Evolutionary conservation across 2,888 invertebrate genomes (phyloP).

Genomic region (Aphidius colemani): DNA sequence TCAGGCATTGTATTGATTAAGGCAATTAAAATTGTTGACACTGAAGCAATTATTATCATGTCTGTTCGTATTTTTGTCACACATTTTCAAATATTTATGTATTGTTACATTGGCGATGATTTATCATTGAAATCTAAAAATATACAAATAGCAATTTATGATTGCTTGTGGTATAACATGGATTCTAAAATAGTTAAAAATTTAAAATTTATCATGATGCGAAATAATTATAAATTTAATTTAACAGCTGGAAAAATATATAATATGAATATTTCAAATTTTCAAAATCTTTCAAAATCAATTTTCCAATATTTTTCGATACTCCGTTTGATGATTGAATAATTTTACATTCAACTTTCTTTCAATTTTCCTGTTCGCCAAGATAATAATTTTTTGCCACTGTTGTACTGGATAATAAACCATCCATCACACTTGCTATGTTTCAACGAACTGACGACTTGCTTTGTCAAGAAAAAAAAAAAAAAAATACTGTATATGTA

Average conservation of each 20-base stretch:
- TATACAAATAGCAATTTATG: constrained; percentile 29
- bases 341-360: neutral
- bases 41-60: constrained; percentile 14
- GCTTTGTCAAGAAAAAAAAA: too few relatives aligned
- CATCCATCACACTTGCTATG: too few relatives aligned
- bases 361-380: too few relatives aligned
- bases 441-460: too few relatives aligned
- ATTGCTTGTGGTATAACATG: constrained; percentile 30
- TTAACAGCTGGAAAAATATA: constrained; percentile 30
- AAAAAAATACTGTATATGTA: too few relatives aligned
- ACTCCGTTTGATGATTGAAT: constrained; percentile 21
- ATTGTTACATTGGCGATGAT: constrained; percentile 30
- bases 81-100: constrained; percentile 29
- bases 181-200: constrained; percentile 15
- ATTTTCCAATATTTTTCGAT: constrained; percentile 30
- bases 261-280: constrained; percentile 23
- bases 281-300: constrained; percentile 21
- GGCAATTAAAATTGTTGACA: constrained; percentile 21
- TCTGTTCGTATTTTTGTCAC: constrained; percentile 21
- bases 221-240: constrained; percentile 23
- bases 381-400: too few relatives aligned
- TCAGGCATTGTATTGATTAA: constrained; percentile 7
- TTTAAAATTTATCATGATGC: constrained; percentile 27
- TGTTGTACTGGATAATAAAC: too few relatives aligned
- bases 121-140: constrained; percentile 26